These are phyloP conservation scores for Diplazon laetatorius DNA, from an alignment of 2,888 invertebrate genomes.

Conservation along the genomic window DNA sequence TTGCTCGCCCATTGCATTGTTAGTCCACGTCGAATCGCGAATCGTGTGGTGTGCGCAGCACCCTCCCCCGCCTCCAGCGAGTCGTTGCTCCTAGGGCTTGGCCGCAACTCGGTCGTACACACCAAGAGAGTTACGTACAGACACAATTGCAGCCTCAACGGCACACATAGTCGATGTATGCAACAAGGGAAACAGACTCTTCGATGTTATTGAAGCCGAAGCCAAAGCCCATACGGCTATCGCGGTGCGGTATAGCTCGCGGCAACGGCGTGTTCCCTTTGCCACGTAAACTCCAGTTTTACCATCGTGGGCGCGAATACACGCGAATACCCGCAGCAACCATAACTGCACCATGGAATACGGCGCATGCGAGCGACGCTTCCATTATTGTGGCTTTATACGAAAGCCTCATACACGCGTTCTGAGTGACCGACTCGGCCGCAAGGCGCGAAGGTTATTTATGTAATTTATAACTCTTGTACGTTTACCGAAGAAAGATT, in stretches of 20 bases:
- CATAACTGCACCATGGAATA: constrained; percentile 52
- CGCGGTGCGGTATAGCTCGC: constrained; percentile 11
- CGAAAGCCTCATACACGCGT: constrained; percentile 3
- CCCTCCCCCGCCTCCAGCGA: constrained; percentile 12
- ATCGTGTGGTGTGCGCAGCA: constrained; percentile 16
- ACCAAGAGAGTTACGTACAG: constrained; percentile 10
- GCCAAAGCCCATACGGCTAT: constrained; percentile 25
- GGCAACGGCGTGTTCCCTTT: constrained; percentile 10
- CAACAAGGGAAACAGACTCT: constrained; percentile 27
- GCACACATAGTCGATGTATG: constrained; percentile 31
- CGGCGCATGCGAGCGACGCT: constrained; percentile 27
- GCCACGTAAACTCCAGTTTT: constrained; percentile 30
- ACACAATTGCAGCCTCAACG: constrained; percentile 8
- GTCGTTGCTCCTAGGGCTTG: constrained; percentile 5
- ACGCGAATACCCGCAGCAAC: constrained; percentile 20
- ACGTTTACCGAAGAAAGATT: constrained; percentile 11
- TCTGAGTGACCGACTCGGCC: neutral
- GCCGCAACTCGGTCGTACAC: neutral
- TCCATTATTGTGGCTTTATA: constrained; percentile 47
- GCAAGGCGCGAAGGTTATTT: constrained; percentile 61
- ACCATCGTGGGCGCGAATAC: constrained; percentile 20
- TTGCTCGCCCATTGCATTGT: constrained; percentile 42
- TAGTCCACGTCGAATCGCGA: constrained; percentile 41
- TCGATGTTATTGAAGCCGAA: constrained; percentile 35
- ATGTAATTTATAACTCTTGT: constrained; percentile 65